Evolutionary conservation across 2,888 invertebrate species (phyloP).

Genomic region (Rhopalosiphum nymphaeae): DNA sequence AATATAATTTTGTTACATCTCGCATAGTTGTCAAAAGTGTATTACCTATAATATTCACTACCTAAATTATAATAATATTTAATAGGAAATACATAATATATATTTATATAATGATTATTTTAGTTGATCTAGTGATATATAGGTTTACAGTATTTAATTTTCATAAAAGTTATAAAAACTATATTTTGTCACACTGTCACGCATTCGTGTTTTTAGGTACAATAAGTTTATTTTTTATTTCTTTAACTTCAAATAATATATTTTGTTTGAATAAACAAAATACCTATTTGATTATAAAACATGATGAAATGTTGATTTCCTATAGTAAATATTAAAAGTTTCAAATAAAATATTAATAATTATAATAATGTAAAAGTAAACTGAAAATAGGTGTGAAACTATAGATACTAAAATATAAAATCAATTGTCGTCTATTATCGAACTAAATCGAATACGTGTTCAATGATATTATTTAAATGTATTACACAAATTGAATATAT

Average conservation of each 20-base stretch:
- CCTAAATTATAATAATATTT: background rate
- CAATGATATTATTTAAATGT: background rate
- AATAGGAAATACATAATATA: background rate
- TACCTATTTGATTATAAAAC: background rate
- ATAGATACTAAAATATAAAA: background rate
- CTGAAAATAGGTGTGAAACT: background rate
- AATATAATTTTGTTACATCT: background rate
- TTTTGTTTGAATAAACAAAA: background rate
- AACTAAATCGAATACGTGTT: background rate
- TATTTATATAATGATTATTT: background rate
- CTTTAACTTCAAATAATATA: background rate
- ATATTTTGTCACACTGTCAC: background rate
- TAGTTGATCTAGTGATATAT: background rate
- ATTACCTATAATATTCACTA: background rate
- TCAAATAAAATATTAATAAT: background rate
- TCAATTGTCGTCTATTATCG: background rate
- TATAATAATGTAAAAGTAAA: background rate
- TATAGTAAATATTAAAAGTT: background rate
- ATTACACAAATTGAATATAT: background rate
- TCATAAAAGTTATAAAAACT: background rate
- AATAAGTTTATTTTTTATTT: background rate
- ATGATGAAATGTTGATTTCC: background rate
- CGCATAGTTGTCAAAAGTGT: background rate
- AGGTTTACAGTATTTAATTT: background rate
- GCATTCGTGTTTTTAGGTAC: background rate